Evolutionary conservation across 2,888 invertebrate species (phyloP).

Genomic region (Eulithis testata): DNA sequence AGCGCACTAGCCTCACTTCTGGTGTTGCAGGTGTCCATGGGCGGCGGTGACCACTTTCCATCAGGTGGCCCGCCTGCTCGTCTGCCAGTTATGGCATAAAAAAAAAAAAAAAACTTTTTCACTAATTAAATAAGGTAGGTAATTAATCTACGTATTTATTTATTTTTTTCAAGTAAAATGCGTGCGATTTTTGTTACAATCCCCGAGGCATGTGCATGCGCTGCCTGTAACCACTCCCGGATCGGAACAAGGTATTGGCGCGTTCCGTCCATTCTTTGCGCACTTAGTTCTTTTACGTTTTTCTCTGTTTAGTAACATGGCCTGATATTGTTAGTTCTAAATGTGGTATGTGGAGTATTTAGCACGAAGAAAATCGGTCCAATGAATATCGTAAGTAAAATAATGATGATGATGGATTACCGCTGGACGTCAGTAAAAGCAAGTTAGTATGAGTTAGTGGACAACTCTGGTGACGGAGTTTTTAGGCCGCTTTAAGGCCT

Average conservation of each 20-base stretch:
- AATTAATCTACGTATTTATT: not conserved
- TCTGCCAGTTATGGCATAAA: too few relatives aligned
- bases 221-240: conserved; percentile 25
- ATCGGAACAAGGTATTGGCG: conserved; percentile 43
- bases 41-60: too few relatives aligned
- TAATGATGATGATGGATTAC: too few relatives aligned
- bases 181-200: conserved; percentile 44
- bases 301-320: conserved; percentile 26
- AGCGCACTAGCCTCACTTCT: too few relatives aligned
- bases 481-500: too few relatives aligned
- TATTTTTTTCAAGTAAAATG: conserved; percentile 29
- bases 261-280: conserved; percentile 48
- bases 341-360: conserved; percentile 16
- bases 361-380: conserved; percentile 15
- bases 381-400: too few relatives aligned
- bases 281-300: conserved; percentile 25
- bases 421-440: too few relatives aligned
- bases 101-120: too few relatives aligned
- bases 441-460: too few relatives aligned
- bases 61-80: too few relatives aligned
- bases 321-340: conserved; percentile 23
- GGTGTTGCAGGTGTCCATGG: too few relatives aligned
- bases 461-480: too few relatives aligned
- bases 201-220: conserved; percentile 37
- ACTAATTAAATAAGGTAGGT: not conserved